Conservation (phyloP, 1,140 invertebrate genomes). For the Temnothorax nylanderi region DNA sequence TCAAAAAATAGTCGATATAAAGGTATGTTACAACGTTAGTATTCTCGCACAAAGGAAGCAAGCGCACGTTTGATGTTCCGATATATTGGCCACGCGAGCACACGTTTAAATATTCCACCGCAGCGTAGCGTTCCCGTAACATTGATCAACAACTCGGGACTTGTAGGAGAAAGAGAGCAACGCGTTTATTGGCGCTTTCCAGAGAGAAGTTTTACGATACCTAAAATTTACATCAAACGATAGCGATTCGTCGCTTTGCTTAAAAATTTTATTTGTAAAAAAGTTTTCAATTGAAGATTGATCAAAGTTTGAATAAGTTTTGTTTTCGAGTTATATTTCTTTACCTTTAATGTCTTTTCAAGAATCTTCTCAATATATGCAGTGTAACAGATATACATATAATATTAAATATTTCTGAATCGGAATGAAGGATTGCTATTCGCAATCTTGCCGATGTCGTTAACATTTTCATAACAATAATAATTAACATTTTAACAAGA, state of each 20-base stretch:
- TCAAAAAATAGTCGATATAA: constrained; percentile 22
- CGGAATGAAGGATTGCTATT: no score
- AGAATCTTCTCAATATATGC: neutral
- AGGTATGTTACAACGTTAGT: constrained; percentile 20
- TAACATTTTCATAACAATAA: neutral
- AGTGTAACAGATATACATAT: neutral
- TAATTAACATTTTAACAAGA: constrained; percentile 7
- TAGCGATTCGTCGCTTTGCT: neutral
- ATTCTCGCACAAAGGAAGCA: constrained; percentile 19
- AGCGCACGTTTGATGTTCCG: constrained; percentile 37
- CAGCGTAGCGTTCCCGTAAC: constrained; percentile 40
- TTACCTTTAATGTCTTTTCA: neutral
- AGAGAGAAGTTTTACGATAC: constrained; percentile 27
- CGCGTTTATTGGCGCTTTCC: constrained; percentile 38
- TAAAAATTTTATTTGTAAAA: neutral
- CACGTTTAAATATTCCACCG: constrained; percentile 60
- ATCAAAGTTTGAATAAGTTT: neutral
- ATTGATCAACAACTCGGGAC: constrained; percentile 54
- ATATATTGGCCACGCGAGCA: constrained; percentile 33
- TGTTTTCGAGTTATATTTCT: neutral
- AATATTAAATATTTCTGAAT: neutral
- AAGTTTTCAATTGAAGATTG: neutral
- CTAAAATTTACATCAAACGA: constrained; percentile 43
- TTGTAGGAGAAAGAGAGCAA: constrained; percentile 12
- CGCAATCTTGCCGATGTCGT: neutral